Base-by-base conservation (phyloP, 2,888 invertebrate genomes). In the Agonopterix arenella region DNA sequence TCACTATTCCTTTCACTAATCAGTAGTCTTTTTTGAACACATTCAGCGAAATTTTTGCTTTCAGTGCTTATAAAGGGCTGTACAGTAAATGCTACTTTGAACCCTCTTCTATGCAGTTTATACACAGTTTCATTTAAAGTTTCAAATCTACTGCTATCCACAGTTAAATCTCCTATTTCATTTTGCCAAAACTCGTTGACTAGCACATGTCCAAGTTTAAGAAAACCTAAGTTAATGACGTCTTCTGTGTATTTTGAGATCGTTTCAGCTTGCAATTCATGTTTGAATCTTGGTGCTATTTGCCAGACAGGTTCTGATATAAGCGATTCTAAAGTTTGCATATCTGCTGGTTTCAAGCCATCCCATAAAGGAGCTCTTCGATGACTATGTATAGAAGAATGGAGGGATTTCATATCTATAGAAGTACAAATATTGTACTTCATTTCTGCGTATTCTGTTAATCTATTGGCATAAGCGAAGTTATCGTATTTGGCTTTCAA, bases 31-130 rank as follows among this genome's bases (percentile, higher is more conserved):
- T 92, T 92, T 47, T 92, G 90, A 0, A 97, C 95, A 0, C 96
- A 94, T 61, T 95, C 93, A 48, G 93, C 93, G 70, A 97, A 97
- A 64, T 94, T 96, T 1, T 84, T 83, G 57, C 97, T 96, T 64
- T 96, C 96, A 0, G 96, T 96, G 48, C 95, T 94, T 37, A 97
- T 93, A 71, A 96, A 98, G 0, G 98, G 97, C 68, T 97, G 97
- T 0, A 97, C 92, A n/a, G 96, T 94, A 58, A 98, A 93, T 0
- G 95, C 95, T 10, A 98, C 93, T 66, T 95, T 92, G 58, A 97
- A 98, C 0, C 97, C 97, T 56, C 96, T 89, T 37, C 97, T 90
- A 57, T 94, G 94, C 40, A 97, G 90, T 48, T 95, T 94, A 61
- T 95, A 93, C 7, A 97, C 93, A 1, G 95, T 95, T 51, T 93